A percentile compares a stretch with the other conserved stretches of the same genome.
Conservation (phyloP, 64 coral and sea anemone genomes). For the Acropora yongei region DNA sequence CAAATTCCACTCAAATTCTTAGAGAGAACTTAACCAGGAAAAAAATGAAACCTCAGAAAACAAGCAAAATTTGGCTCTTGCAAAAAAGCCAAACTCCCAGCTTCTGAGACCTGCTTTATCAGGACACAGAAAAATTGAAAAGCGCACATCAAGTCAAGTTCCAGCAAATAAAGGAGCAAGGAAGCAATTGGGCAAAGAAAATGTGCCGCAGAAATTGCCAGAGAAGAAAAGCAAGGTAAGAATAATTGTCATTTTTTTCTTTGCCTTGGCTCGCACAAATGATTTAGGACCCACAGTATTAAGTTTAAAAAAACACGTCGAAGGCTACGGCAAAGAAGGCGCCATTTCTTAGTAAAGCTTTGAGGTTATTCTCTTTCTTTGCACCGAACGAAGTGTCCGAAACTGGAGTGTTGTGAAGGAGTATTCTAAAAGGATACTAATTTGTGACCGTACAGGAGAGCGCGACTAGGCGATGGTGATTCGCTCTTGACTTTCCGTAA, state of each 20-base stretch:
- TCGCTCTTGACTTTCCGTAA: neutral
- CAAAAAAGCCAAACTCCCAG: conserved; percentile 10
- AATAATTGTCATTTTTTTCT: neutral
- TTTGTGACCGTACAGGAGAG: too few relatives aligned
- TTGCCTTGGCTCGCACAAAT: too few relatives aligned
- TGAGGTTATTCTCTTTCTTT: too few relatives aligned
- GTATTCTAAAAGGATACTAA: too few relatives aligned
- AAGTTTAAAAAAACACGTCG: too few relatives aligned
- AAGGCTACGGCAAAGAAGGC: too few relatives aligned
- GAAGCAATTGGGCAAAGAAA: conserved; percentile 78
- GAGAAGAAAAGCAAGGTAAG: conserved; percentile 69
- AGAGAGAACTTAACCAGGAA: conserved; percentile 82
- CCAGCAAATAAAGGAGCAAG: conserved; percentile 11
- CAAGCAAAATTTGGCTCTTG: neutral
- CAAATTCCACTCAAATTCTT: neutral
- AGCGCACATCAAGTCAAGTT: neutral
- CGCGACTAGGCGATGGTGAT: too few relatives aligned
- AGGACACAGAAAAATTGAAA: neutral
- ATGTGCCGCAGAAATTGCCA: conserved; percentile 58
- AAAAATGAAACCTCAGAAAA: conserved; percentile 4
- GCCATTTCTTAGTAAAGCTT: too few relatives aligned
- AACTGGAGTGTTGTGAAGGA: too few relatives aligned
- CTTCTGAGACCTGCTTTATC: conserved; percentile 27
- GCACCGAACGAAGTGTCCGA: too few relatives aligned
- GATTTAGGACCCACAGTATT: too few relatives aligned